Evolutionary conservation across 30 jellyfish, hydroid and myxozoan species (phyloP).

Genomic region (Sanderia malayensis): DNA sequence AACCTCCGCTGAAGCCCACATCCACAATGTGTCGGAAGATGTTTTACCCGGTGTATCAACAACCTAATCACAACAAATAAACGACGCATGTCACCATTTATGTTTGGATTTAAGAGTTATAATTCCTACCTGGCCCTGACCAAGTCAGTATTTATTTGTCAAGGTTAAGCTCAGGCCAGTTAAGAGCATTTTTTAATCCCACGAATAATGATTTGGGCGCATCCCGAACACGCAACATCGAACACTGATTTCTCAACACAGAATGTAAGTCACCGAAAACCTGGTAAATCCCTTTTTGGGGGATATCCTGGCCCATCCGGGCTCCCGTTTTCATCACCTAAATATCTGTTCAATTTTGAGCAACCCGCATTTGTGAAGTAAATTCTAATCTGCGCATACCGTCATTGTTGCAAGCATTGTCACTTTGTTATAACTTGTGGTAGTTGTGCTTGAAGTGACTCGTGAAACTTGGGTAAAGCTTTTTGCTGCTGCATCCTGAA

Average conservation of each 20-base stretch:
- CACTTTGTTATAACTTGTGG: conserved; percentile 9
- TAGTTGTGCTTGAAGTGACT: neutral
- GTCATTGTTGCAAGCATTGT: conserved; percentile 25
- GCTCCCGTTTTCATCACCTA: too few species aligned
- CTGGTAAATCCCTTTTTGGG: too few species aligned
- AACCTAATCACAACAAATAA: conserved; percentile 21
- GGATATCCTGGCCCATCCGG: too few species aligned
- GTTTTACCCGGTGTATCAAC: conserved; percentile 50
- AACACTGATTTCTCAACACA: too few species aligned
- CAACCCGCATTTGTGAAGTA: too few species aligned
- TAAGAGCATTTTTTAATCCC: neutral
- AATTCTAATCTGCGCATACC: conserved; percentile 11
- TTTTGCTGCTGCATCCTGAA: conserved; percentile 22
- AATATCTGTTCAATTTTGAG: too few species aligned
- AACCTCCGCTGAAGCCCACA: conserved; percentile 62
- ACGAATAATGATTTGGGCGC: neutral
- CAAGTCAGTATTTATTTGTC: neutral
- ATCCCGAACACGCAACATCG: too few species aligned
- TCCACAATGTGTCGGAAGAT: conserved; percentile 35
- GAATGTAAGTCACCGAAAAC: too few species aligned
- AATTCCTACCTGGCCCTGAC: too few species aligned
- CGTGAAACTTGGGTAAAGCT: conserved; percentile 27
- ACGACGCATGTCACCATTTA: too few species aligned
- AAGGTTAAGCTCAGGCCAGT: neutral
- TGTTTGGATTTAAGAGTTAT: too few species aligned